Evolutionary conservation across 92 coral and sea anemone genomes (phyloP).

Genomic region (Palythoa grandis): DNA sequence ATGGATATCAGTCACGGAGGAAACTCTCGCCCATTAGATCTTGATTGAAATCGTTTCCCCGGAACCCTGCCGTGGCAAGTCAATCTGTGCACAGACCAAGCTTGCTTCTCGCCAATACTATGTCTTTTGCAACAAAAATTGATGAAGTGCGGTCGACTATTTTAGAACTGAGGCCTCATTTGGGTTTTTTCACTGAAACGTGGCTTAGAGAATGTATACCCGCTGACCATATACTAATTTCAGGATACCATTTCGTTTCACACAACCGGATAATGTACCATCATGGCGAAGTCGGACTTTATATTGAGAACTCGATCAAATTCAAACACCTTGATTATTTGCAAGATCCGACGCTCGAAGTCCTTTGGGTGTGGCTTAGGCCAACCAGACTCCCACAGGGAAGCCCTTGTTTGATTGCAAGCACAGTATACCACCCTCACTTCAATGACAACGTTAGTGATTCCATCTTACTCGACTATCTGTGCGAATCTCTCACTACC

Average conservation of each 20-base stretch:
- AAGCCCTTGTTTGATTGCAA: slow-evolving; percentile 47
- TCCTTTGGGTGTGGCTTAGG: slow-evolving; percentile 50
- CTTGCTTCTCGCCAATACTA: no score
- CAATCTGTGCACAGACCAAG: no score
- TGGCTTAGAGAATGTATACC: slow-evolving; percentile 63
- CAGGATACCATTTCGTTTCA: slow-evolving; percentile 53
- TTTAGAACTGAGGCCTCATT: slow-evolving; percentile 53
- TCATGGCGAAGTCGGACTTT: slow-evolving; percentile 66
- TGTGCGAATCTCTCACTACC: no score
- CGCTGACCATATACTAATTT: slow-evolving; percentile 44
- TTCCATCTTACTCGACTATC: no score
- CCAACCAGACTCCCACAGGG: slow-evolving; percentile 59
- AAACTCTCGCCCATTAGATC: no score
- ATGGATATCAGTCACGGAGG: no score
- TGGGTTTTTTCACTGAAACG: slow-evolving; percentile 60
- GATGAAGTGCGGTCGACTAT: no score
- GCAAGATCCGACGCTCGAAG: slow-evolving; percentile 41
- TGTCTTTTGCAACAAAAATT: no score
- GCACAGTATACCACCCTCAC: slow-evolving; percentile 18
- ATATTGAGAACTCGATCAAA: slow-evolving; percentile 41
- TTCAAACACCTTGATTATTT: slow-evolving; percentile 44
- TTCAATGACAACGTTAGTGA: no score
- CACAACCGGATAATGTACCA: slow-evolving; percentile 45
- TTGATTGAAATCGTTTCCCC: no score
- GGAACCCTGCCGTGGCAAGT: no score